Evolutionary conservation across 2,113 vertebrate genomes (phyloP).

Genomic region (Callithrix jacchus): DNA sequence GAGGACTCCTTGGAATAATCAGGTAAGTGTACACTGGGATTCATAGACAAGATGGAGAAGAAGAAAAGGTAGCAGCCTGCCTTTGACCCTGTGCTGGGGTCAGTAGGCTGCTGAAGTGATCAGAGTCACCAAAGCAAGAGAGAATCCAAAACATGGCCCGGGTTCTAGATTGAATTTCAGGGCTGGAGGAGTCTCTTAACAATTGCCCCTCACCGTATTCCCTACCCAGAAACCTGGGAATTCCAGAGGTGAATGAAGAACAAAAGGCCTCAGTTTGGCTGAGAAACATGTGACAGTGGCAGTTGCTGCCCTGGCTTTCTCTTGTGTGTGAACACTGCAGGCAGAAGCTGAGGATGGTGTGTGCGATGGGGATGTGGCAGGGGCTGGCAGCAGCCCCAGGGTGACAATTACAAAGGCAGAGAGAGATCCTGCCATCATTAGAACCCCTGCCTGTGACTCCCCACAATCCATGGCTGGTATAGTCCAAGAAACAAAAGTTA

Average conservation of each 20-base stretch:
- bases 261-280: neutral
- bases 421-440: neutral
- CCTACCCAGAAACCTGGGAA: neutral
- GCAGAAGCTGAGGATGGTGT: neutral
- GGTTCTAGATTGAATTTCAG: neutral
- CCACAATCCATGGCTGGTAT: neutral
- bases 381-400: neutral
- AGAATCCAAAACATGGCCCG: neutral
- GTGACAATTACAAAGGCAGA: neutral
- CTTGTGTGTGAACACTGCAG: neutral
- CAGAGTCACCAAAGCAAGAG: neutral
- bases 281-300: neutral
- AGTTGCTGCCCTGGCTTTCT: neutral
- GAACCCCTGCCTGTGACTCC: neutral
- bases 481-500: neutral
- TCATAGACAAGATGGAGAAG: neutral
- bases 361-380: neutral
- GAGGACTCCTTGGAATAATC: neutral
- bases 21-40: neutral
- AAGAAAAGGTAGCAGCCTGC: neutral
- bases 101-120: neutral
- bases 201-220: rapidly evolving
- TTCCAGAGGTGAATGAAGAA: neutral
- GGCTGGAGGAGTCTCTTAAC: neutral
- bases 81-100: neutral